Evolutionary conservation across 2,113 vertebrate species (phyloP), one percentile per base, ranked within the genome.

Genomic region (Sinocyclocheilus rhinocerous): DNA sequence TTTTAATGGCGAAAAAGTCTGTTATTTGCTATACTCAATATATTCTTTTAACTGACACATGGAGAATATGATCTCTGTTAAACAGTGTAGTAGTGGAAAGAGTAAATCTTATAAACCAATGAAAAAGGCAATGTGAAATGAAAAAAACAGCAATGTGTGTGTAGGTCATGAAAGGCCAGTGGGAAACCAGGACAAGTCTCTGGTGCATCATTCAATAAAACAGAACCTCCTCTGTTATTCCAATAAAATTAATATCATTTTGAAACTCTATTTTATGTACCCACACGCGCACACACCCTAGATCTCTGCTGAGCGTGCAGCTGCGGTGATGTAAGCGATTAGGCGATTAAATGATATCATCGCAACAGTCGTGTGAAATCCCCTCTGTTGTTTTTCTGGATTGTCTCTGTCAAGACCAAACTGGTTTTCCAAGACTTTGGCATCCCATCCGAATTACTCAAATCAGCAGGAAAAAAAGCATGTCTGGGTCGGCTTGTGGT

Each of bases 241-340:
- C 87, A 89, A 70, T 70, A n/a, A 73, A 59, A 29, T 3, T 4
- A 55, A 84, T 55, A 59, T 84, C 13, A 72, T 80, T 80, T 63
- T 63, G 18, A 80, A 80, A 81, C 61, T 22, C 26, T 42, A 57
- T 73, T 82, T 76, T 24, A 76, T 29, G 48, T 63, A 77, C 50
- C 26, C 59, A 65, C 85, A 85, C 79, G 73, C 63, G 59, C 75
- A 39, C 81, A 91, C 88, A 26, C 63, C 76, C 70, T 39, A 84
- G 81, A 55, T 90, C 91, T 89, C 79, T 91, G 88, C 90, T 91
- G 91, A 93, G 91, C 92, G 79, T 86, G 90, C 93, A 95, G 94
- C 93, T 95, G 94, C 73, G 91, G 87, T 94, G 94, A 95, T 94
- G 94, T 93, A 92, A 95, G 92, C 88, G 89, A 93, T 95, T 90